Evolutionary conservation across 2,113 vertebrate species (phyloP).

Genomic region (Dinomys branickii): DNA sequence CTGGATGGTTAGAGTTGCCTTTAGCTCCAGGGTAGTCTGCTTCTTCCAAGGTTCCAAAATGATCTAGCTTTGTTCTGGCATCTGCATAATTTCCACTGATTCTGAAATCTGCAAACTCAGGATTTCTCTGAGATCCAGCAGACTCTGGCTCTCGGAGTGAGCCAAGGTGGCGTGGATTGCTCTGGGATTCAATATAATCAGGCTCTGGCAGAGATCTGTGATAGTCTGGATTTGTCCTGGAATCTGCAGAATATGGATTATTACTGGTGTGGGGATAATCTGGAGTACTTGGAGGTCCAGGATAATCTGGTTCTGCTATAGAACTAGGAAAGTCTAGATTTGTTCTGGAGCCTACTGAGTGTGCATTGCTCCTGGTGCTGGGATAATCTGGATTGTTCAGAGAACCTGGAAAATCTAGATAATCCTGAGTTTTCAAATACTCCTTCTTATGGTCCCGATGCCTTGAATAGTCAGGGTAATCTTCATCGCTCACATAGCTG

Average conservation of each 20-base stretch:
- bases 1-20: not conserved
- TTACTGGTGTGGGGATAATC: not conserved
- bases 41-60: slow-evolving; percentile 6
- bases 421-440: slow-evolving; percentile 23
- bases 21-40: slow-evolving; percentile 65
- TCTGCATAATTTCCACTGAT: not conserved
- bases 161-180: not conserved
- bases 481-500: not conserved
- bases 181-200: not conserved
- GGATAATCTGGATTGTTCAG: not conserved
- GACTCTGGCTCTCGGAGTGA: slow-evolving; percentile 6
- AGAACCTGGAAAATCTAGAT: not conserved
- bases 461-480: slow-evolving; percentile 4
- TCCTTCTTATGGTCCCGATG: fast-evolving
- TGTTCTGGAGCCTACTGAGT: slow-evolving; percentile 28
- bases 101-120: not conserved
- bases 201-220: not conserved
- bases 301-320: slow-evolving; percentile 43
- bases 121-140: not conserved
- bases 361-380: not conserved
- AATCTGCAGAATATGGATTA: not conserved
- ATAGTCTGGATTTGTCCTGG: not conserved
- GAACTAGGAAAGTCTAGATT: not conserved
- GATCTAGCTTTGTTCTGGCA: slow-evolving; percentile 44
- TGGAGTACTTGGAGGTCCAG: not conserved